phyloP scores from a whole-genome alignment of 2,113 vertebrate species.

The Eclectus roratus region DNA sequence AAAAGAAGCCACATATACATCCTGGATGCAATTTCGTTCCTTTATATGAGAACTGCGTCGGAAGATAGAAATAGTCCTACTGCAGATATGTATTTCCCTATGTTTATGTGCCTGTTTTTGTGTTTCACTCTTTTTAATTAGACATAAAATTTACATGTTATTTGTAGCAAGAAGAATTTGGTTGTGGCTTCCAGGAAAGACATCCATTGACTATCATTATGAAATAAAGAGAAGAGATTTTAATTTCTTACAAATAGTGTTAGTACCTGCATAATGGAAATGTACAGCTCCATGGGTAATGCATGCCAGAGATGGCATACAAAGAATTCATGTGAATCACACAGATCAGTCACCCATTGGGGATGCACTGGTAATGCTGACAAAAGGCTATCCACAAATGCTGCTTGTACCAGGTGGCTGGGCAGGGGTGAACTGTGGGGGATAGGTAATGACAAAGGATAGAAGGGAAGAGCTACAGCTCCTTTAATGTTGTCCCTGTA shows the following conservation, averaged over 20 bases:
- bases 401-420: rapidly evolving
- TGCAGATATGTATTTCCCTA: background rate
- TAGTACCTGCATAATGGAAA: background rate
- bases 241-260: background rate
- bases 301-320: background rate
- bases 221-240: background rate
- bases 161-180: background rate
- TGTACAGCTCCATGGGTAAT: background rate
- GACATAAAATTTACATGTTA: background rate
- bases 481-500: background rate
- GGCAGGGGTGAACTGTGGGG: background rate
- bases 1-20: rapidly evolving
- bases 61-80: background rate
- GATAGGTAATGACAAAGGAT: background rate
- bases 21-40: background rate
- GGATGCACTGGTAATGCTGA: background rate
- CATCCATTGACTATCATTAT: background rate
- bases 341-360: rapidly evolving
- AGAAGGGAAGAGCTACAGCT: background rate
- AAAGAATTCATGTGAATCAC: background rate
- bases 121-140: background rate
- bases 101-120: background rate
- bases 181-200: background rate
- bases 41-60: background rate
- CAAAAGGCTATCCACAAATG: background rate